phyloP scores from a whole-genome alignment of 2,113 vertebrate genomes.

The Sylvietta virens region DNA sequence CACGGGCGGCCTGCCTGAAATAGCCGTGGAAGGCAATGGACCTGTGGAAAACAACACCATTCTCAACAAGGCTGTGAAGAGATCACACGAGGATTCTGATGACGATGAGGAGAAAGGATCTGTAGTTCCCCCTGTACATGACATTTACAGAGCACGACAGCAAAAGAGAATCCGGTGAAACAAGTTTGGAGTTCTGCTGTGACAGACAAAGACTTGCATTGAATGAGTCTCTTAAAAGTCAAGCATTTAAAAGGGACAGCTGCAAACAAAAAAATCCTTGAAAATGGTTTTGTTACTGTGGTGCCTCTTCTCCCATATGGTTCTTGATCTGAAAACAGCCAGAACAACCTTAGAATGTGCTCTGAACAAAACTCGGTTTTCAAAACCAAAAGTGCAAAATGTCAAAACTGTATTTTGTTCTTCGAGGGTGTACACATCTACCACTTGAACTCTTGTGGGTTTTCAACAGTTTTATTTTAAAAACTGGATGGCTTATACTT shows the following conservation, averaged over 20 bases:
- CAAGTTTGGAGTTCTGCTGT: not conserved
- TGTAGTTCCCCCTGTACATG: constrained; percentile 91
- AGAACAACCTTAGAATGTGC: constrained; percentile 61
- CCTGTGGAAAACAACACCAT: constrained; percentile 87
- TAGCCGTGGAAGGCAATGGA: constrained; percentile 87
- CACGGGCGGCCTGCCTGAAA: constrained; percentile 85
- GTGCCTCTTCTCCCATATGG: constrained; percentile 74
- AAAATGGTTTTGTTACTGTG: constrained; percentile 76
- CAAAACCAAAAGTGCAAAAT: constrained; percentile 59
- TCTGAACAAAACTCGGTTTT: constrained; percentile 56
- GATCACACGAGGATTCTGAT: constrained; percentile 93
- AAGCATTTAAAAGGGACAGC: constrained; percentile 68
- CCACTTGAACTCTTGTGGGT: constrained; percentile 75
- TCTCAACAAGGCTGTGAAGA: constrained; percentile 89
- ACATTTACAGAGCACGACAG: constrained; percentile 96
- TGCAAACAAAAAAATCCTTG: constrained; percentile 69
- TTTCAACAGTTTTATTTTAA: constrained; percentile 95
- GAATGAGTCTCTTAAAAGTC: constrained; percentile 68
- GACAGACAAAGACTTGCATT: constrained; percentile 39
- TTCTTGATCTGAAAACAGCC: constrained; percentile 61
- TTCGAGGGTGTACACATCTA: constrained; percentile 65
- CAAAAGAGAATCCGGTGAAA: constrained; percentile 97
- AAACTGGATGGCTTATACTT: constrained; percentile 90
- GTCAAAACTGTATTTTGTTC: constrained; percentile 66
- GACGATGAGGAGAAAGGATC: constrained; percentile 98